These are phyloP conservation scores for Argyrosomus regius DNA, from an alignment of 2,797 vertebrate genomes.

Conservation along the genomic window DNA sequence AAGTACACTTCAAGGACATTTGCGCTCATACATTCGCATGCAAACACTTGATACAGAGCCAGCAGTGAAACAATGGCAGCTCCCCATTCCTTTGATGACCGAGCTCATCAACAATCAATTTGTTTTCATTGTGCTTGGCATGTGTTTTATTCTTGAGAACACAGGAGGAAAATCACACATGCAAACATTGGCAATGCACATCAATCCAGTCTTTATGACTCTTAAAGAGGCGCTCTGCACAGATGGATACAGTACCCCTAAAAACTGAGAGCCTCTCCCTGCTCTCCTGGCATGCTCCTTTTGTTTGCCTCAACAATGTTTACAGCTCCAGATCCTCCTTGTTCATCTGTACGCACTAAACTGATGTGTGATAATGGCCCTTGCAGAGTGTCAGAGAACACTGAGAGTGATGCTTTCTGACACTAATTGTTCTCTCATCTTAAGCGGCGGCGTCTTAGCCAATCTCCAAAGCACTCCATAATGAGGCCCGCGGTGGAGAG, in stretches of 20 bases:
- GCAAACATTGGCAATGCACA: slow-evolving; percentile 10
- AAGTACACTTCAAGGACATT: slow-evolving; percentile 40
- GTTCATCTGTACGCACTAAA: slow-evolving; percentile 48
- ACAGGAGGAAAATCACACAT: background rate
- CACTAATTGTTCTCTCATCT: slow-evolving; percentile 76
- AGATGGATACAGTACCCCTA: slow-evolving; percentile 15
- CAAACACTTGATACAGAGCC: slow-evolving; percentile 12
- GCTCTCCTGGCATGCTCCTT: slow-evolving; percentile 8
- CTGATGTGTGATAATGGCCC: slow-evolving; percentile 61
- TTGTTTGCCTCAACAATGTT: slow-evolving; percentile 46
- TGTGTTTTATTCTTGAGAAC: slow-evolving; percentile 4
- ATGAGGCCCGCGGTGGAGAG: slow-evolving; percentile 50
- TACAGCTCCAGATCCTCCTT: slow-evolving; percentile 40
- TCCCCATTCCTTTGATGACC: slow-evolving; percentile 2
- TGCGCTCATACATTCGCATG: background rate
- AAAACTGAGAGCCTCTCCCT: slow-evolving; percentile 7
- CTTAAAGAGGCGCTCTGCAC: slow-evolving; percentile 22
- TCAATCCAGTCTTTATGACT: slow-evolving; percentile 21
- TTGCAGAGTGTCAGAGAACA: slow-evolving; percentile 44
- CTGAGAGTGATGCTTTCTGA: slow-evolving; percentile 64
- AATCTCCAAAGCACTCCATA: slow-evolving; percentile 62
- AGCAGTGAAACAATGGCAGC: slow-evolving; percentile 1
- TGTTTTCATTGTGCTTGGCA: background rate
- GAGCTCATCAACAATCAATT: slow-evolving; percentile 19
- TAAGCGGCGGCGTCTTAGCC: slow-evolving; percentile 46